A percentile compares a stretch with the other conserved stretches of the same genome.
phyloP scores from a whole-genome alignment of 2,797 vertebrate genomes.

The Danio kyathit region DNA sequence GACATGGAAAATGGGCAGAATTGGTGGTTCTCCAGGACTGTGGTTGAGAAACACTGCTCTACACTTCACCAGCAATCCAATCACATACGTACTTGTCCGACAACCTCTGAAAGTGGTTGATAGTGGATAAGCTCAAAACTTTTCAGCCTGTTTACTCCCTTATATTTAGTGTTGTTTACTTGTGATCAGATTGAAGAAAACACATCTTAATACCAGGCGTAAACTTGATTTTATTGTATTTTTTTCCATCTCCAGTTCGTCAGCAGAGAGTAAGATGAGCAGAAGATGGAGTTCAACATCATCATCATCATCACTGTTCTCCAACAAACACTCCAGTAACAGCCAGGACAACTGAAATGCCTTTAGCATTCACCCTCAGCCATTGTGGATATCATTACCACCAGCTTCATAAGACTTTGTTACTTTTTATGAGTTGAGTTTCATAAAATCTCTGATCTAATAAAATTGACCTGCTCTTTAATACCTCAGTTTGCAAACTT shows the following conservation, averaged over 20 bases:
- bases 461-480: slow-evolving; percentile 70
- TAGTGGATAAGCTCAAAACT: too few species aligned
- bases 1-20: too few species aligned
- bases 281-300: background rate
- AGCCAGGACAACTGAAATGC: slow-evolving; percentile 21
- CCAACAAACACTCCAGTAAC: slow-evolving; percentile 1
- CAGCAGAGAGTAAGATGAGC: slow-evolving; percentile 83
- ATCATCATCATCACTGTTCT: background rate
- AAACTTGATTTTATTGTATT: background rate
- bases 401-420: slow-evolving; percentile 38
- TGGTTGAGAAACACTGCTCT: too few species aligned
- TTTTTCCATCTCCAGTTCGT: slow-evolving; percentile 74
- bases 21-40: too few species aligned
- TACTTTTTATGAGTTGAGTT: slow-evolving; percentile 66
- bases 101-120: too few species aligned
- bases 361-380: slow-evolving; percentile 37
- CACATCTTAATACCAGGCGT: too few species aligned
- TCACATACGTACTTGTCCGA: too few species aligned
- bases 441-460: slow-evolving; percentile 68
- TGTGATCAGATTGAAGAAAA: too few species aligned
- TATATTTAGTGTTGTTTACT: too few species aligned
- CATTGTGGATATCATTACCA: slow-evolving; percentile 61
- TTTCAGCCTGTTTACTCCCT: too few species aligned
- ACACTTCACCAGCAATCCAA: too few species aligned
- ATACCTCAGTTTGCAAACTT: slow-evolving; percentile 67